Conservation (phyloP, 2,888 invertebrate genomes). For the Drosophila meridionalis region DNA sequence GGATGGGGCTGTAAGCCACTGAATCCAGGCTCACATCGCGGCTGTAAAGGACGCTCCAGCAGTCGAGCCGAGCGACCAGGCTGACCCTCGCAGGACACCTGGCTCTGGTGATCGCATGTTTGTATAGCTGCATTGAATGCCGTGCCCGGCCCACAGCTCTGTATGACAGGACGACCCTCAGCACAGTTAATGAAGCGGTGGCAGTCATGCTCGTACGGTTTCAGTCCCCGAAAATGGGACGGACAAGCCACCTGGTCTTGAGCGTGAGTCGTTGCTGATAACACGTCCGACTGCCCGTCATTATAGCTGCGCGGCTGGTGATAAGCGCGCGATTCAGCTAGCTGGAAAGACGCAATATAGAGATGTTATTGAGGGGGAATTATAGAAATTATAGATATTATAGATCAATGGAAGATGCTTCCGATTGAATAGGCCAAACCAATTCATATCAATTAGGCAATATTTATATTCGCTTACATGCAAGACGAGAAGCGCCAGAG, state of each 20-base stretch:
- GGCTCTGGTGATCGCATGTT: constrained; percentile 88
- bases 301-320: constrained; percentile 71
- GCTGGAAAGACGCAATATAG: constrained; percentile 67
- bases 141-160: constrained; percentile 88
- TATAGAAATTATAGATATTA: constrained; percentile 8
- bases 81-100: constrained; percentile 86
- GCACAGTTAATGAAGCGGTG: constrained; percentile 89
- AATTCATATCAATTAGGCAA: constrained; percentile 29
- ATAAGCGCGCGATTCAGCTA: constrained; percentile 72
- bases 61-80: constrained; percentile 33
- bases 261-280: constrained; percentile 66
- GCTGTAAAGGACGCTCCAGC: constrained; percentile 30
- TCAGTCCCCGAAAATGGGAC: constrained; percentile 86
- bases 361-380: constrained; percentile 20
- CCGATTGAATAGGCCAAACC: constrained; percentile 20
- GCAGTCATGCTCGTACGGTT: constrained; percentile 88
- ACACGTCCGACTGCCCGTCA: constrained; percentile 51
- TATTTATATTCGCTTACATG: constrained; percentile 55
- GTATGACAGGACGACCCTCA: constrained; percentile 87
- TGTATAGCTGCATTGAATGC: constrained; percentile 87
- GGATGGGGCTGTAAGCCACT: constrained; percentile 87
- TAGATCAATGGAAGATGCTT: constrained; percentile 26
- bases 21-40: constrained; percentile 85
- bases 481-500: constrained; percentile 48
- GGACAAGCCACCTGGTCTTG: constrained; percentile 85